Percentiles rank a stretch among this genome's conserved stretches.
Evolutionary conservation across 2,888 invertebrate genomes (phyloP).

Genomic region (Xestia sexstrigata): DNA sequence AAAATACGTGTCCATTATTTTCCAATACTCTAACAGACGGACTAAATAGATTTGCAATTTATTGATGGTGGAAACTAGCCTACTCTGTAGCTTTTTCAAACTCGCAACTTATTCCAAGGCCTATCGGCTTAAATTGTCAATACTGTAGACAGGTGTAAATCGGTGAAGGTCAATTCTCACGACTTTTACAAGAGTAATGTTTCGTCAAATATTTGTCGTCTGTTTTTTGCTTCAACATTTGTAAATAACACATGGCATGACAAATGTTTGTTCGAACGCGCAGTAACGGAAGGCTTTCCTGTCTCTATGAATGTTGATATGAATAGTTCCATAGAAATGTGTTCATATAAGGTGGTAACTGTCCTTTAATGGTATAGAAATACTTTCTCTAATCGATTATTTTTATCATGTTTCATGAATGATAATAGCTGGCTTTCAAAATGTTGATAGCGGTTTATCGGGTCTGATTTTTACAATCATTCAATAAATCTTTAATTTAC

Average conservation of each 20-base stretch:
- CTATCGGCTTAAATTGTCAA: constrained; percentile 32
- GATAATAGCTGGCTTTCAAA: not conserved
- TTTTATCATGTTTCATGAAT: not conserved
- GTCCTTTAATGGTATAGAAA: not conserved
- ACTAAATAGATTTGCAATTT: too few species aligned
- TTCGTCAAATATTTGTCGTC: constrained; percentile 43
- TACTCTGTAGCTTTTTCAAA: constrained; percentile 6
- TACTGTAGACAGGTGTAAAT: constrained; percentile 8
- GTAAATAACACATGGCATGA: constrained; percentile 25
- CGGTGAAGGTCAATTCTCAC: too few species aligned
- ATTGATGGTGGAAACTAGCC: too few species aligned
- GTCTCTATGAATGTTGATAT: constrained; percentile 37
- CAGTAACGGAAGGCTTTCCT: constrained; percentile 37
- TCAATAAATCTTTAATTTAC: not conserved
- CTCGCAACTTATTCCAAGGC: constrained; percentile 18
- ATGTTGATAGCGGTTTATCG: constrained; percentile 1
- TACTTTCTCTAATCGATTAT: constrained; percentile 39
- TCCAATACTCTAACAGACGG: too few species aligned
- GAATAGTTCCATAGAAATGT: constrained; percentile 5
- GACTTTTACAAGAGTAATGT: constrained; percentile 2
- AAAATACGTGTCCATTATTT: too few species aligned
- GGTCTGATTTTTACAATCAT: not conserved
- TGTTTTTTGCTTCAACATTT: constrained; percentile 43
- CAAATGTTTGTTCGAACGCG: constrained; percentile 25
- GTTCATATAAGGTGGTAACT: not conserved